Conservation (phyloP, 2,888 invertebrate genomes). For the Gisinianus flammeolus region DNA sequence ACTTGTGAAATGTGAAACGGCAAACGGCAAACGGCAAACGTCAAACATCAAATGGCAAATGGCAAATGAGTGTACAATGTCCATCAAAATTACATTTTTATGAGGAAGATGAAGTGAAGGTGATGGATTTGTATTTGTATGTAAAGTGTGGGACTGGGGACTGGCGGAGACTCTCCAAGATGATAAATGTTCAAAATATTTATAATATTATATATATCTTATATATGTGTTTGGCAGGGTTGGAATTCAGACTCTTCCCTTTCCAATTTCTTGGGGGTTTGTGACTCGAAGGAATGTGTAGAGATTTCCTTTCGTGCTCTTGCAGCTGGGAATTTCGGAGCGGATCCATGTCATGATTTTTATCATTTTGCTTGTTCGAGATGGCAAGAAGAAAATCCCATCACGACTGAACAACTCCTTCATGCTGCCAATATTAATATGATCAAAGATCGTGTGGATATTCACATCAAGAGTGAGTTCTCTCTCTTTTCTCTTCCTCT, state of each 20-base stretch:
- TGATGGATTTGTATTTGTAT: too few species aligned
- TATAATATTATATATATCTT: too few species aligned
- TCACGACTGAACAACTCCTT: slow-evolving; percentile 51
- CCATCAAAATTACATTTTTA: too few species aligned
- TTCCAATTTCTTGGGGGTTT: slow-evolving; percentile 42
- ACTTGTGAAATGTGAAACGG: too few species aligned
- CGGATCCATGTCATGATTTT: slow-evolving; percentile 56
- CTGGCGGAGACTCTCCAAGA: too few species aligned
- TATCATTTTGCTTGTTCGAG: slow-evolving; percentile 55
- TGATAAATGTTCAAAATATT: too few species aligned
- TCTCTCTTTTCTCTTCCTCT: not conserved
- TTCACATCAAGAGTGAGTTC: slow-evolving; percentile 50
- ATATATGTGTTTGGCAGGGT: too few species aligned
- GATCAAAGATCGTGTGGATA: slow-evolving; percentile 51
- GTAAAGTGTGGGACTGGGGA: too few species aligned
- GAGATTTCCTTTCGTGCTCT: slow-evolving; percentile 51
- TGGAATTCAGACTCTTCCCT: slow-evolving; percentile 31
- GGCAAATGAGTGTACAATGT: too few species aligned
- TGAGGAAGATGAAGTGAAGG: too few species aligned
- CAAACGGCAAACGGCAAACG: too few species aligned
- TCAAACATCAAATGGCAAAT: too few species aligned
- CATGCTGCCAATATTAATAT: slow-evolving; percentile 55
- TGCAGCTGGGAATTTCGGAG: slow-evolving; percentile 48
- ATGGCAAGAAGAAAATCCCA: slow-evolving; percentile 61
- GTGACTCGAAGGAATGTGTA: slow-evolving; percentile 53